Evolutionary conservation across 2,797 vertebrate species (phyloP), one percentile per base, ranked within the genome.

Genomic region (Meda fulgida): DNA sequence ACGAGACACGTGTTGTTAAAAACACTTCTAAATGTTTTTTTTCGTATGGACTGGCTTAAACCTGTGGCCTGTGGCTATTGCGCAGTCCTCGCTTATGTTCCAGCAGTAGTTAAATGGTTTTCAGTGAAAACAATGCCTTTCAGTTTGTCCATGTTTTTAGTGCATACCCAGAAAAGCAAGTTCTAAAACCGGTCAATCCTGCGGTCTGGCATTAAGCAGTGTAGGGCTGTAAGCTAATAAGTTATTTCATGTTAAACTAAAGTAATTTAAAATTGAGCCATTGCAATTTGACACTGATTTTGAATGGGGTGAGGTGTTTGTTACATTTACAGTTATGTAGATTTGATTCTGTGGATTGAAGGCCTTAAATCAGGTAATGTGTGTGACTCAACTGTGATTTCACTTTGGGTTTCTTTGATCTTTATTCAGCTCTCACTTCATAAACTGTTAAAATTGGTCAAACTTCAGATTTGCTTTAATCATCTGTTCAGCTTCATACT

Each of bases 111-210:
- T 48, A 53, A 89, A 81, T 84, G 78, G 81, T 84, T 89, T 86
- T 89, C 86, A 10, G 26, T 76, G 77, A 80, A 89, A 80, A 85
- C 80, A 87, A 85, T 87, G 81, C 84, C n/a, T 79, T 76, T 40
- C 26, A 67, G 69, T 78, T 43, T 69, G 73, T 43, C 69, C 38
- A 72, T 80, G 82, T 46, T 82, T 87, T 79, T 69, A 34, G 66
- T 55, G 58, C 8, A 10, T 60, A 83, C 67, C 86, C 48, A 77
- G 88, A 86, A 89, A 87, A 86, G 65, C 86, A 4, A 84, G 86
- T 87, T 84, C 65, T 81, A 16, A 89, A 87, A 89, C 78, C 60
- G 38, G 84, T 87, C 87, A 84, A 87, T 60, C 86, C 84, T 89
- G 86, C n/a, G 46, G 79, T 87, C 69, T 40, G 79, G 73, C 36